A percentile compares a stretch with the other conserved stretches of the same genome.
Conservation (phyloP, 2,113 vertebrate species). For the Leptocoma aspasia region DNA sequence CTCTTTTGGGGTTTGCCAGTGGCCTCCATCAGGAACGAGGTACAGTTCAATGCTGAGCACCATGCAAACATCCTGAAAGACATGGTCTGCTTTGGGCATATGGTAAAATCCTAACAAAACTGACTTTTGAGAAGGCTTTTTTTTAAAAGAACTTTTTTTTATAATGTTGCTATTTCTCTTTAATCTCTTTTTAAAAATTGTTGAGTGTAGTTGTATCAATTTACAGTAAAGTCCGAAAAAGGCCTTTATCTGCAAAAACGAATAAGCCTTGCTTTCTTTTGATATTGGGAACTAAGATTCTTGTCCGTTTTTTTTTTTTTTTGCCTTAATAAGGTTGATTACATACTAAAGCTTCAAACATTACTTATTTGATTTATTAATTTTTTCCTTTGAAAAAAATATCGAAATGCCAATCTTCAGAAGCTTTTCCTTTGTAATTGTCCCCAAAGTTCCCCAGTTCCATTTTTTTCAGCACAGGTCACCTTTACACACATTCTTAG, state of each 20-base stretch:
- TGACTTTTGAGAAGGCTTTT: background rate
- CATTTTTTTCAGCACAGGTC: background rate
- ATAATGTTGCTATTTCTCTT: background rate
- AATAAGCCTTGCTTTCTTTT: background rate
- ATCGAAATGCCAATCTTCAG: background rate
- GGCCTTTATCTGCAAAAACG: background rate
- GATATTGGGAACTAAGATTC: background rate
- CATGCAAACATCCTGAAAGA: background rate
- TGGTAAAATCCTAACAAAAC: background rate
- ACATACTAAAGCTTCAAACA: background rate
- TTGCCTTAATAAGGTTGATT: background rate
- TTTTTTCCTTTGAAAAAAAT: background rate
- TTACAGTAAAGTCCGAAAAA: background rate
- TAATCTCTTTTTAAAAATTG: background rate
- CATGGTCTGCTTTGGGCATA: background rate
- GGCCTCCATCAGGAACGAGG: background rate
- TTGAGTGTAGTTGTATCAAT: background rate
- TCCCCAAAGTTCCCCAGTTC: background rate
- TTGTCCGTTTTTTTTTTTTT: background rate
- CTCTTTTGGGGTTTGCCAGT: background rate
- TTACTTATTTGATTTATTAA: background rate
- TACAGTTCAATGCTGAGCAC: background rate
- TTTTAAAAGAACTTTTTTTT: background rate
- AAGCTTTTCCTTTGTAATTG: background rate
- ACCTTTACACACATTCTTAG: conserved; percentile 4